These are phyloP conservation scores for Conomelus anceps DNA, from an alignment of 2,888 invertebrate species.

Conservation along the genomic window DNA sequence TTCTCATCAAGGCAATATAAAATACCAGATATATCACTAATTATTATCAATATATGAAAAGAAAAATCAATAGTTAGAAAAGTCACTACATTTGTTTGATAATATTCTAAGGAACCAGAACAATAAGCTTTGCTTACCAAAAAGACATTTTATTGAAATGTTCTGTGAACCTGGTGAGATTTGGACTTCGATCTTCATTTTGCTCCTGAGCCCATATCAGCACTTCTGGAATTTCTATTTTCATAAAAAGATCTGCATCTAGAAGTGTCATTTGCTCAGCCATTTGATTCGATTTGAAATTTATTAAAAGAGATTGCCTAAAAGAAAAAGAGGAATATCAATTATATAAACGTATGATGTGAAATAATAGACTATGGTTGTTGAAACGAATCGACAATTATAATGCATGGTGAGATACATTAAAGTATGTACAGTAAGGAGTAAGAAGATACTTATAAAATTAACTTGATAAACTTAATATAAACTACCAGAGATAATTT, in stretches of 20 bases:
- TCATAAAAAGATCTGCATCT: constrained; percentile 90
- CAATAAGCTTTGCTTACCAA: constrained; percentile 61
- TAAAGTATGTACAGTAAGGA: too few relatives aligned
- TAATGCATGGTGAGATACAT: background rate
- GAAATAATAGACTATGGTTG: background rate
- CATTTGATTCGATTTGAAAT: constrained; percentile 90
- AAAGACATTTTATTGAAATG: constrained; percentile 99
- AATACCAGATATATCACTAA: too few relatives aligned
- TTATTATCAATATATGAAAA: too few relatives aligned
- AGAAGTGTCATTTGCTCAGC: constrained; percentile 98
- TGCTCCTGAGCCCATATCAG: constrained; percentile 96
- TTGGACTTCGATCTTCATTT: constrained; percentile 93
- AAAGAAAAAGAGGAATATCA: constrained; percentile 16
- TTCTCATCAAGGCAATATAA: too few relatives aligned
- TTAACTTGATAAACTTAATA: too few relatives aligned
- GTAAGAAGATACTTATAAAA: too few relatives aligned
- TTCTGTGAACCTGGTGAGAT: constrained; percentile 93
- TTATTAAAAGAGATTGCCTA: constrained; percentile 61
- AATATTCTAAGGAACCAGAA: too few relatives aligned
- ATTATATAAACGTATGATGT: too few relatives aligned
- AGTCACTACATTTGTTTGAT: too few relatives aligned
- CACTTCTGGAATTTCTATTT: constrained; percentile 95
- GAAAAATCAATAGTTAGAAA: too few relatives aligned
- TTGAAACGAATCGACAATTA: background rate
- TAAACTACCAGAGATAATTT: too few relatives aligned